phyloP scores from a whole-genome alignment of 1,140 invertebrate genomes.

The Brachionus sp. region DNA sequence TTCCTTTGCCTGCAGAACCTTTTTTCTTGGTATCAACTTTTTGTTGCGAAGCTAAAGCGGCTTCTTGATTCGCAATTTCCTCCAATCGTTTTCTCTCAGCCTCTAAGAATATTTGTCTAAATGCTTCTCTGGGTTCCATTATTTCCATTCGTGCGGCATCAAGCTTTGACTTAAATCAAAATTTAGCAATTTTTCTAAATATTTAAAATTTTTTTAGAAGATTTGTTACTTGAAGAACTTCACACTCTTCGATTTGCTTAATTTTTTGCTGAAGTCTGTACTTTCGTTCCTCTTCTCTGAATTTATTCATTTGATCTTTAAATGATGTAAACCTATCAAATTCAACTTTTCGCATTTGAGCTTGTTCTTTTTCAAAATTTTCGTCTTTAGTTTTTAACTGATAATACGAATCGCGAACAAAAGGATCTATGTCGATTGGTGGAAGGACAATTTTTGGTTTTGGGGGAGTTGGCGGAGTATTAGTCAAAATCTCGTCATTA shows the following conservation, averaged over 20 bases:
- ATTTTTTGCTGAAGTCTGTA: conserved; percentile 36
- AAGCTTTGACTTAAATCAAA: conserved; percentile 51
- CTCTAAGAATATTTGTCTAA: conserved; percentile 56
- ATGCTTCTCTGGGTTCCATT: conserved; percentile 55
- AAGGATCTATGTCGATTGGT: conserved; percentile 55
- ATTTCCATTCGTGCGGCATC: conserved; percentile 53
- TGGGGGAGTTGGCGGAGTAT: conserved; percentile 53
- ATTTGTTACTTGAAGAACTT: conserved; percentile 4
- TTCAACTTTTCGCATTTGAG: neutral
- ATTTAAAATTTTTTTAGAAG: neutral
- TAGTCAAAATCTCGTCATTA: conserved; percentile 50
- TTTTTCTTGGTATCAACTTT: conserved; percentile 53
- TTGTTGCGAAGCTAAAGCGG: conserved; percentile 52
- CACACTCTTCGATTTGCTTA: conserved; percentile 40
- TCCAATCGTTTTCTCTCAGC: conserved; percentile 53
- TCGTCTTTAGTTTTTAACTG: neutral
- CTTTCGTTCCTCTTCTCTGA: conserved; percentile 23
- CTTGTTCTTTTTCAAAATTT: conserved; percentile 27
- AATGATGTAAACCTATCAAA: conserved; percentile 5
- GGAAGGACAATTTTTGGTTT: conserved; percentile 54
- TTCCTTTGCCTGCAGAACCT: conserved; percentile 52
- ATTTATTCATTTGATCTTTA: conserved; percentile 22
- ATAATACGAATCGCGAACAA: conserved; percentile 47
- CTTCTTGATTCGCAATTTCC: conserved; percentile 53
- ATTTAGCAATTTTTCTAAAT: neutral